Percentiles rank a stretch among this genome's conserved stretches.
phyloP scores from a whole-genome alignment of 2,797 vertebrate species.

The Centropyge bicolor region DNA sequence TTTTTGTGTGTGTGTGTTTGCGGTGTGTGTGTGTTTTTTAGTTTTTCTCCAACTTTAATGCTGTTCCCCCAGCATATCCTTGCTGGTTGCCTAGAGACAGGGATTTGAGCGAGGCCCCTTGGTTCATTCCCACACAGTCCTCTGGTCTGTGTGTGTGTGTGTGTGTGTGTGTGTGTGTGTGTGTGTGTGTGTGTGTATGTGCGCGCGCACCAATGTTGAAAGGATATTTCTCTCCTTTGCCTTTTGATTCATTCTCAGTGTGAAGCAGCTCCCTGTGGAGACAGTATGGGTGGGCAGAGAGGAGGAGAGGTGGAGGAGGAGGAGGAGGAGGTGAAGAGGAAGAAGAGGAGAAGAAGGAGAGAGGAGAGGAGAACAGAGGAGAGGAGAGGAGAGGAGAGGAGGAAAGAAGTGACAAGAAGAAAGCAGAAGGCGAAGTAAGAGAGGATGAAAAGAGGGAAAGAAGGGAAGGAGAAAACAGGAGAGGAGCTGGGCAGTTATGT shows the following conservation, averaged over 20 bases:
- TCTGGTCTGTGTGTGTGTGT: constrained; percentile 58
- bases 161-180: constrained; percentile 44
- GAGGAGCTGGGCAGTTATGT: constrained; percentile 53
- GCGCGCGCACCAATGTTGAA: constrained; percentile 88
- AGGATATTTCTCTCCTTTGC: constrained; percentile 96
- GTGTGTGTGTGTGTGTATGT: constrained; percentile 51
- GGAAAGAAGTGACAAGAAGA: constrained; percentile 31
- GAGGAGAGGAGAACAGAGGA: constrained; percentile 82
- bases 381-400: constrained; percentile 64
- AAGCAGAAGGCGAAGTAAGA: constrained; percentile 32
- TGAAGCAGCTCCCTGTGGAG: constrained; percentile 98
- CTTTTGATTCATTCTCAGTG: constrained; percentile 98
- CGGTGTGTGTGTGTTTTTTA: constrained; percentile 79
- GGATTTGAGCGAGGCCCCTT: constrained; percentile 99
- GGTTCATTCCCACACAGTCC: constrained; percentile 99
- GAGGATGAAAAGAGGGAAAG: constrained; percentile 51
- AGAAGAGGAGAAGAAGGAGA: constrained; percentile 84
- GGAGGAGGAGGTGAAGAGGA: constrained; percentile 64
- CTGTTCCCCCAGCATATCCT: constrained; percentile 98
- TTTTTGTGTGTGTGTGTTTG: constrained; percentile 27
- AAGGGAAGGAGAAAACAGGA: constrained; percentile 28
- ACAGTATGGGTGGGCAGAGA: constrained; percentile 98
- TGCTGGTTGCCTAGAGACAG: constrained; percentile 97
- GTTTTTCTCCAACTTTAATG: constrained; percentile 97
- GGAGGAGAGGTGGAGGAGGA: constrained; percentile 86